These are phyloP conservation scores for Brachylomia viminalis DNA, from an alignment of 2,888 invertebrate genomes.

Conservation along the genomic window DNA sequence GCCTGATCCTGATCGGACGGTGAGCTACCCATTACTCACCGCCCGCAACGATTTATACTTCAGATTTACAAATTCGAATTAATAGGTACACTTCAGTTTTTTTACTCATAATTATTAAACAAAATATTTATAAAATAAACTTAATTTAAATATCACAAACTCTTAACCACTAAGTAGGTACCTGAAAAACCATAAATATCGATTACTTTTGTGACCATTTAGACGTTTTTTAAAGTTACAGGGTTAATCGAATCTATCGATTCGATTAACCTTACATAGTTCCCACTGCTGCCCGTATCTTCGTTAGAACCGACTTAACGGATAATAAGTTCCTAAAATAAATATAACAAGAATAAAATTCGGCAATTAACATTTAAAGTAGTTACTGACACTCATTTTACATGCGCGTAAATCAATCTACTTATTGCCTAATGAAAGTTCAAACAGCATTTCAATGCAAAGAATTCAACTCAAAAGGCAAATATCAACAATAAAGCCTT, in stretches of 20 bases:
- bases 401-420: conserved; percentile 18
- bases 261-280: too few relatives aligned
- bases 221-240: background rate
- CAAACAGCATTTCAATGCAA: conserved; percentile 5
- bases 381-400: background rate
- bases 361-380: background rate
- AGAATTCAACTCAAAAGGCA: conserved; percentile 29
- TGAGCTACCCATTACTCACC: too few relatives aligned
- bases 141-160: background rate
- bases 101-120: too few relatives aligned
- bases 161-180: background rate
- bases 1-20: too few relatives aligned
- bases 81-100: background rate
- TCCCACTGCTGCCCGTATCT: background rate
- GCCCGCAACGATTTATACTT: background rate
- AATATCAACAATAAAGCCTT: conserved; percentile 47
- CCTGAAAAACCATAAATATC: background rate
- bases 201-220: background rate
- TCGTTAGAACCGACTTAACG: background rate
- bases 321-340: background rate
- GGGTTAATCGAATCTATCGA: background rate
- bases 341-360: background rate
- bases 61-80: background rate
- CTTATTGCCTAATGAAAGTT: background rate
- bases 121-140: background rate